These are phyloP conservation scores for Anticlea derivata DNA, from an alignment of 2,888 invertebrate genomes.

Conservation along the genomic window DNA sequence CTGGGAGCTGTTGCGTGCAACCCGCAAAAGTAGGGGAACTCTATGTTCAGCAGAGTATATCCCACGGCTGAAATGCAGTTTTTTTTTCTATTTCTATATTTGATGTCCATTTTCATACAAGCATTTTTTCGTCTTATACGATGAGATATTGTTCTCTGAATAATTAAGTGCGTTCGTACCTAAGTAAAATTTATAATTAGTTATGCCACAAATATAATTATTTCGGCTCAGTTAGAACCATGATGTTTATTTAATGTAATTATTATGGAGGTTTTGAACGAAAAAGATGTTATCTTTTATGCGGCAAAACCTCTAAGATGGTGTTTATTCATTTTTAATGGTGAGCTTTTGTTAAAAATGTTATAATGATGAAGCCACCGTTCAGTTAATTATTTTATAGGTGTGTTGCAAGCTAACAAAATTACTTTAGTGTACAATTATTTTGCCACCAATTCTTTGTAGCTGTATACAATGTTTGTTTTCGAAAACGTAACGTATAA, in stretches of 20 bases:
- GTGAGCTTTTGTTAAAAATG: constrained; percentile 65
- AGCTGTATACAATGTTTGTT: constrained; percentile 50
- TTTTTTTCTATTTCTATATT: too few relatives aligned
- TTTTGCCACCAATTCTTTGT: constrained; percentile 44
- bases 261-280: constrained; percentile 45
- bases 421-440: constrained; percentile 51
- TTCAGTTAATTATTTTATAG: constrained; percentile 60
- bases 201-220: background rate
- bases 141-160: too few relatives aligned
- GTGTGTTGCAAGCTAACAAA: constrained; percentile 52
- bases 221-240: constrained; percentile 15
- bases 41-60: too few relatives aligned
- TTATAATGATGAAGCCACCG: constrained; percentile 60
- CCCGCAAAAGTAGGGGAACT: too few relatives aligned
- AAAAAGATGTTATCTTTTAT: constrained; percentile 46
- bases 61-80: too few relatives aligned
- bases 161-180: too few relatives aligned
- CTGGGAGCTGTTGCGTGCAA: too few relatives aligned
- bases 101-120: too few relatives aligned
- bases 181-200: background rate
- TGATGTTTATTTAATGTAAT: constrained; percentile 47
- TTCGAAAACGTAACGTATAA: constrained; percentile 40
- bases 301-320: constrained; percentile 56
- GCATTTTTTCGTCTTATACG: too few relatives aligned
- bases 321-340: constrained; percentile 71